phyloP scores from a whole-genome alignment of 2,888 invertebrate species.

The Apamea sordens region DNA sequence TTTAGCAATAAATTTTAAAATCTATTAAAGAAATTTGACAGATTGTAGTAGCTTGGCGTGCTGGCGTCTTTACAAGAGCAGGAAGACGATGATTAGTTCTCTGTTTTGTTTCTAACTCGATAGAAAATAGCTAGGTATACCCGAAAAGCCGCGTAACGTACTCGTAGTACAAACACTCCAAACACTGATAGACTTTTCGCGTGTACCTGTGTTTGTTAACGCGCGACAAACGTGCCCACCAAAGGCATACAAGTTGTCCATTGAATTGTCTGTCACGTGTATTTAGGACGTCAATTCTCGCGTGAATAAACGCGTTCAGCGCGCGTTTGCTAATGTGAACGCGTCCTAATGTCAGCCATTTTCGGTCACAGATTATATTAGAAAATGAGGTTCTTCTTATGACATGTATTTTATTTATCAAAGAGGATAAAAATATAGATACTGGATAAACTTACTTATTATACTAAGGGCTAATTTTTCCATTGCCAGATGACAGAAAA shows the following conservation, averaged over 20 bases:
- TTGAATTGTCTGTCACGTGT: slow-evolving; percentile 21
- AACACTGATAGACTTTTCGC: slow-evolving; percentile 4
- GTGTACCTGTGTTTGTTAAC: slow-evolving; percentile 16
- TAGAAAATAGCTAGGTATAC: not conserved
- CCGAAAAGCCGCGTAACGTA: not conserved
- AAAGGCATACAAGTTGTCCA: slow-evolving; percentile 14
- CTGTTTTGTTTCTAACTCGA: not conserved
- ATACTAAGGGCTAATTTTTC: no score
- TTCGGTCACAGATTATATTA: not conserved
- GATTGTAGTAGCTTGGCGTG: no score
- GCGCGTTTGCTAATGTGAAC: slow-evolving; percentile 20
- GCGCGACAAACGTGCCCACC: slow-evolving; percentile 1
- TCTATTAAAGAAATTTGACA: no score
- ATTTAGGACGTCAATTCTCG: slow-evolving; percentile 4
- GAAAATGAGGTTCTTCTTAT: not conserved
- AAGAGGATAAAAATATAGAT: no score
- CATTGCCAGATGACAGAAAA: no score
- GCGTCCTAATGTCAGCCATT: not conserved
- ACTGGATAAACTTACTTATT: no score
- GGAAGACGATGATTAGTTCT: no score
- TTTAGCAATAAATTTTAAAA: no score
- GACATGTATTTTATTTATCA: no score
- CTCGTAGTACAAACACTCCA: slow-evolving; percentile 1
- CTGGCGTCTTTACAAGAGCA: no score
- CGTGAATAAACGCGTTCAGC: slow-evolving; percentile 19